Evolutionary conservation across 1,140 invertebrate species (phyloP).

Genomic region (Euwallacea similis): DNA sequence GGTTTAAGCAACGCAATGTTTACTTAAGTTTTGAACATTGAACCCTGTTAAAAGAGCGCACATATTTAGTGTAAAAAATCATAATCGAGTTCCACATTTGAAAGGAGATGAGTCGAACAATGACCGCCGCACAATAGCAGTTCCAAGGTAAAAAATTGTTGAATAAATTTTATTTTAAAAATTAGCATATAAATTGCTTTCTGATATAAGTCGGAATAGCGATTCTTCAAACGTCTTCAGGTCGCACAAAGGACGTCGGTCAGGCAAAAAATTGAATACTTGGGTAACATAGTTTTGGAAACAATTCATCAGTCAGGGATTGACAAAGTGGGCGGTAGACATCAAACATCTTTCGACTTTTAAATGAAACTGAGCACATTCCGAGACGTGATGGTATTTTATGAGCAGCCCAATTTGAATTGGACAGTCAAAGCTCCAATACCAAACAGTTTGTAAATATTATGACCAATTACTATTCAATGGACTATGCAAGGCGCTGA

Average conservation of each 20-base stretch:
- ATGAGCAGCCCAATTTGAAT: too few species aligned
- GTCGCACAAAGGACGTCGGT: background rate
- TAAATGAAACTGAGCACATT: too few species aligned
- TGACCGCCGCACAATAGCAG: background rate
- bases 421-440: too few species aligned
- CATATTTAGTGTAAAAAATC: too few species aligned
- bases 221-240: slow-evolving; percentile 27
- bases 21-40: too few species aligned
- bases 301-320: slow-evolving; percentile 18
- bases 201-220: slow-evolving; percentile 14
- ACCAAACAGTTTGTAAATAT: too few species aligned
- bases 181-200: slow-evolving; percentile 34
- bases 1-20: too few species aligned
- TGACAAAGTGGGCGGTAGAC: slow-evolving; percentile 24
- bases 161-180: slow-evolving; percentile 10
- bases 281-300: background rate
- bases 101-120: background rate
- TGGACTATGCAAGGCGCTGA: too few species aligned
- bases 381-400: too few species aligned
- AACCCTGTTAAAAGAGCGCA: too few species aligned
- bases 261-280: slow-evolving; percentile 17
- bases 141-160: background rate
- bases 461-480: too few species aligned
- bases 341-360: background rate
- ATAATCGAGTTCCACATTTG: too few species aligned